Percentiles rank a stretch among this genome's conserved stretches.
Evolutionary conservation across 2,113 vertebrate genomes (phyloP).

Genomic region (Crypturellus undulatus): DNA sequence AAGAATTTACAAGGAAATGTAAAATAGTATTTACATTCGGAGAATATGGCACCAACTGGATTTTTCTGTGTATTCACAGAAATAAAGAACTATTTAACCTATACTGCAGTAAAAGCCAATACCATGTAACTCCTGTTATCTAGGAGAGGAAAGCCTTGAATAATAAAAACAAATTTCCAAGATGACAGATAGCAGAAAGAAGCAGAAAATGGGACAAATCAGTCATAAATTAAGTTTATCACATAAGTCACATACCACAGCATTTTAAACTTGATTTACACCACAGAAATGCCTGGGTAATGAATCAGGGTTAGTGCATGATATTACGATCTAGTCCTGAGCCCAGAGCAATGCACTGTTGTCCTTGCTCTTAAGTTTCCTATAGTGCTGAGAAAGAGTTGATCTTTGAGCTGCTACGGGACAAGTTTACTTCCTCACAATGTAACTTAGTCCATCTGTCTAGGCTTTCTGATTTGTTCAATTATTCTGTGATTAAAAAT

Average conservation of each 20-base stretch:
- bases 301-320: background rate
- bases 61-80: background rate
- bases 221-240: conserved; percentile 45
- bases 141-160: background rate
- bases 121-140: background rate
- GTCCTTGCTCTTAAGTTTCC: background rate
- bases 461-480: background rate
- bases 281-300: background rate
- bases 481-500: background rate
- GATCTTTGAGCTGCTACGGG: background rate
- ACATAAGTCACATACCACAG: background rate
- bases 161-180: conserved; percentile 7
- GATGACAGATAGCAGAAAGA: background rate
- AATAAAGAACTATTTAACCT: background rate
- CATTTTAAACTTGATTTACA: background rate
- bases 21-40: background rate
- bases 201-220: background rate
- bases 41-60: background rate
- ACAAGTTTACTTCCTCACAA: background rate
- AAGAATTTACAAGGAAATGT: background rate
- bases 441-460: background rate
- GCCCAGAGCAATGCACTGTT: background rate
- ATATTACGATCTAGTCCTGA: background rate
- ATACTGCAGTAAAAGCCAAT: background rate
- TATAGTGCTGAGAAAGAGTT: background rate